Conservation (phyloP, 2,888 invertebrate genomes). For the Cephus pulcher region DNA sequence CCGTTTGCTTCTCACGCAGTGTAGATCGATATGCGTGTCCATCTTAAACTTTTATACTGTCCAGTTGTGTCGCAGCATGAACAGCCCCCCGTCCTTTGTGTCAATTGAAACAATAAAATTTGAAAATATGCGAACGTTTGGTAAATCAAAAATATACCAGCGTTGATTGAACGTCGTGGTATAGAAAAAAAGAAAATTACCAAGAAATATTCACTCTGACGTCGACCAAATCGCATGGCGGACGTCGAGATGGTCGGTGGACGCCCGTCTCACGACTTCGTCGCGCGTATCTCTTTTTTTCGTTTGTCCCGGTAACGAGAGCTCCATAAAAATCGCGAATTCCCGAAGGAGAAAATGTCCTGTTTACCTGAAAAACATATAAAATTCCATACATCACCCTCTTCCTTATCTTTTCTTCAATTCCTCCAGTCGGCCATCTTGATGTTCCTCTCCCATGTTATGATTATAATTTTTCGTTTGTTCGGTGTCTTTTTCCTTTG, state of each 20-base stretch:
- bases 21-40: background rate
- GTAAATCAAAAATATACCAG: background rate
- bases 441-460: background rate
- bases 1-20: background rate
- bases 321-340: background rate
- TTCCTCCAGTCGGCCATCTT: background rate
- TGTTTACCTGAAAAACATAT: background rate
- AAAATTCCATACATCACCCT: background rate
- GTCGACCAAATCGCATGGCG: background rate
- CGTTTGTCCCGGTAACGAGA: background rate
- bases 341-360: background rate
- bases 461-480: conserved; percentile 30
- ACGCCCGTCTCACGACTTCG: background rate
- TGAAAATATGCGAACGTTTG: background rate
- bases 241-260: background rate
- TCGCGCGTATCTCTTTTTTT: background rate
- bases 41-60: background rate
- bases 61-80: background rate
- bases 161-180: background rate
- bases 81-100: background rate
- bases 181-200: too few species aligned
- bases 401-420: background rate
- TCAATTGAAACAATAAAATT: background rate
- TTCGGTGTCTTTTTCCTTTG: conserved; percentile 20
- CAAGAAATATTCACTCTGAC: background rate